These are phyloP conservation scores for Dicyrtomina minuta DNA, from an alignment of 2,888 invertebrate species.

Conservation along the genomic window DNA sequence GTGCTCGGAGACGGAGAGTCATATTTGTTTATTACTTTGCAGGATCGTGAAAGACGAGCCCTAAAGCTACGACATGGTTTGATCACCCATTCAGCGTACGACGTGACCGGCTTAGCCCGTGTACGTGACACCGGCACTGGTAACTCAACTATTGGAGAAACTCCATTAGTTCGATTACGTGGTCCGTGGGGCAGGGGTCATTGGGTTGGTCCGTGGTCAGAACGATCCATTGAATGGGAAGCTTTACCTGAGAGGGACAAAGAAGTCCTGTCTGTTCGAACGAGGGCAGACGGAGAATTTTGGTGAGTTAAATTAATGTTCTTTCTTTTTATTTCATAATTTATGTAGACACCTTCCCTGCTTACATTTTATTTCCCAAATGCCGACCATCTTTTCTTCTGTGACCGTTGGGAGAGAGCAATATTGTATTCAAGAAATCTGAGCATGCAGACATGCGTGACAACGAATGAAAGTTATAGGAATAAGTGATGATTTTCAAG, in stretches of 20 bases:
- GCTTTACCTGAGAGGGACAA: conserved; percentile 66
- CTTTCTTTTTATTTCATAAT: neutral
- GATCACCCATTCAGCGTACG: conserved; percentile 69
- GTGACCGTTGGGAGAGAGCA: neutral
- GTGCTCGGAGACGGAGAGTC: neutral
- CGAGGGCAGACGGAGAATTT: conserved; percentile 69
- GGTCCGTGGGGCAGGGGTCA: conserved; percentile 69
- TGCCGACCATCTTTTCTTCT: neutral
- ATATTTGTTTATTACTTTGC: neutral
- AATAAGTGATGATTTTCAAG: neutral
- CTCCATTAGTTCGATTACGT: conserved; percentile 65
- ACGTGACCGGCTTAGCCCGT: conserved; percentile 67
- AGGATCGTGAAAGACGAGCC: conserved; percentile 63
- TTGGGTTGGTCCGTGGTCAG: conserved; percentile 73
- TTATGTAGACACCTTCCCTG: neutral
- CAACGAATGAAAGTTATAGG: neutral
- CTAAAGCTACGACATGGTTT: conserved; percentile 65
- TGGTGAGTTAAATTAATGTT: conserved; percentile 59
- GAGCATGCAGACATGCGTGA: too few relatives aligned
- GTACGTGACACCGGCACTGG: conserved; percentile 60
- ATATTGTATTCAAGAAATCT: neutral
- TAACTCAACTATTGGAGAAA: conserved; percentile 60
- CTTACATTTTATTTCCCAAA: neutral
- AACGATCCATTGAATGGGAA: conserved; percentile 70
- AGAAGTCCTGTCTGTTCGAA: conserved; percentile 65